Conservation (phyloP, 1,140 invertebrate genomes). For the Plutomurus gul region DNA sequence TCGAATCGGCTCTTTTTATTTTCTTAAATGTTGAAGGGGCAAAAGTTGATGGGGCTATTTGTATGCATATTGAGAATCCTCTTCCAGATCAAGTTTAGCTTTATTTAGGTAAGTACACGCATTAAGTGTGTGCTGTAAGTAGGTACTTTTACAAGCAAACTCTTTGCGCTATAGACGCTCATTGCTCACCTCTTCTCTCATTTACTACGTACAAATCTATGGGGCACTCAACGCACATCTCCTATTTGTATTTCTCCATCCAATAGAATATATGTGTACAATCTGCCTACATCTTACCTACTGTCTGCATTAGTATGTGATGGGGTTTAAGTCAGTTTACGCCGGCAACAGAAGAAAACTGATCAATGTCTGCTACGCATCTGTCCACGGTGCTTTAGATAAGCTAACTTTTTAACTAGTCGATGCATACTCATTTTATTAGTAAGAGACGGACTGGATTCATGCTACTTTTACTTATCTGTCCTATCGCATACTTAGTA, state of each 20-base stretch:
- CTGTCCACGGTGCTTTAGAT: neutral
- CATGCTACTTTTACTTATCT: neutral
- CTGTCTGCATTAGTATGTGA: too few relatives aligned
- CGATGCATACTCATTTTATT: neutral
- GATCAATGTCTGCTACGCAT: neutral
- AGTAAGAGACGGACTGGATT: neutral
- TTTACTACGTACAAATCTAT: too few relatives aligned
- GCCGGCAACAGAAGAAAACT: too few relatives aligned
- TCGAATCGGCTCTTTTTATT: conserved; percentile 34
- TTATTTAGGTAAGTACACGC: neutral
- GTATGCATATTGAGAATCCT: conserved; percentile 40
- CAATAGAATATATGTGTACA: too few relatives aligned
- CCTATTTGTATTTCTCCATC: too few relatives aligned
- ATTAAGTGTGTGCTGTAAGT: neutral
- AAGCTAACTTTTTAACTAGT: neutral
- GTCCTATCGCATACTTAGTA: neutral
- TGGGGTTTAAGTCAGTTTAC: too few relatives aligned
- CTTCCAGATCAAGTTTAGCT: conserved; percentile 6
- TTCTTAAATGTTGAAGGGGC: neutral
- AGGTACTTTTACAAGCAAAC: too few relatives aligned
- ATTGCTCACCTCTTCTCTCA: too few relatives aligned
- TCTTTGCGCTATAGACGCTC: too few relatives aligned
- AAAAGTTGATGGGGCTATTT: conserved; percentile 43
- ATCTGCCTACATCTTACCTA: too few relatives aligned
- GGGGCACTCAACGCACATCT: too few relatives aligned